phyloP scores from a whole-genome alignment of 2,888 invertebrate genomes.

The Orthosia incerta region DNA sequence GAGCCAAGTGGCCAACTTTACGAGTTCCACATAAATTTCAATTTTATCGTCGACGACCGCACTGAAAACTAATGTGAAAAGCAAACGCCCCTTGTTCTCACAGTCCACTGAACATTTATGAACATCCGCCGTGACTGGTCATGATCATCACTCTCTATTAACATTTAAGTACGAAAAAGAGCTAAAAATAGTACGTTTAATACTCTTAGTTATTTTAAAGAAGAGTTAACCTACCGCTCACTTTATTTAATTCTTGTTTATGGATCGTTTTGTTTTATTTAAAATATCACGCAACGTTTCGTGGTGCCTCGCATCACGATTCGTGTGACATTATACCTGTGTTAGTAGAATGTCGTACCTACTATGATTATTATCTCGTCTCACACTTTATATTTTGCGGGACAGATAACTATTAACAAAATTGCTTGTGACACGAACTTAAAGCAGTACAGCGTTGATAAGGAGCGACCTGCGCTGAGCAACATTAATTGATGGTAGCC shows the following conservation, averaged over 20 bases:
- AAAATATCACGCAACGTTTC: background rate
- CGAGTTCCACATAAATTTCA: constrained; percentile 74
- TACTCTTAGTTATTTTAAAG: constrained; percentile 25
- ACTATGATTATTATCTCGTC: constrained; percentile 54
- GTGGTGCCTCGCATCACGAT: constrained; percentile 18
- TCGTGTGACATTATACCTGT: constrained; percentile 35
- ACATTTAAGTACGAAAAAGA: constrained; percentile 44
- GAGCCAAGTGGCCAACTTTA: constrained; percentile 69
- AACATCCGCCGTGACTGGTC: constrained; percentile 31
- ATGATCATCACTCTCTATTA: constrained; percentile 46
- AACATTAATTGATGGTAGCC: constrained; percentile 43
- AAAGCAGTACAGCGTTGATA: constrained; percentile 38
- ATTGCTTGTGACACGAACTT: constrained; percentile 57
- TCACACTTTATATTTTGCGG: constrained; percentile 48
- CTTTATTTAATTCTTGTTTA: constrained; percentile 25
- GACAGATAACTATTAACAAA: constrained; percentile 53
- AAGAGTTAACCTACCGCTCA: constrained; percentile 5
- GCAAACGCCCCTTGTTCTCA: constrained; percentile 52
- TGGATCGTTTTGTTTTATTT: constrained; percentile 26
- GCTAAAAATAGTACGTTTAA: constrained; percentile 36
- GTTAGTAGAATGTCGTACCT: constrained; percentile 21
- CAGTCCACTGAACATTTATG: constrained; percentile 49
- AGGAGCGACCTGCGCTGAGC: constrained; percentile 36
- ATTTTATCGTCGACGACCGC: constrained; percentile 72
- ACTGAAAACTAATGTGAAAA: constrained; percentile 66